These are phyloP conservation scores for Holacanthus passer DNA, from an alignment of 2,113 vertebrate genomes.

Conservation along the genomic window DNA sequence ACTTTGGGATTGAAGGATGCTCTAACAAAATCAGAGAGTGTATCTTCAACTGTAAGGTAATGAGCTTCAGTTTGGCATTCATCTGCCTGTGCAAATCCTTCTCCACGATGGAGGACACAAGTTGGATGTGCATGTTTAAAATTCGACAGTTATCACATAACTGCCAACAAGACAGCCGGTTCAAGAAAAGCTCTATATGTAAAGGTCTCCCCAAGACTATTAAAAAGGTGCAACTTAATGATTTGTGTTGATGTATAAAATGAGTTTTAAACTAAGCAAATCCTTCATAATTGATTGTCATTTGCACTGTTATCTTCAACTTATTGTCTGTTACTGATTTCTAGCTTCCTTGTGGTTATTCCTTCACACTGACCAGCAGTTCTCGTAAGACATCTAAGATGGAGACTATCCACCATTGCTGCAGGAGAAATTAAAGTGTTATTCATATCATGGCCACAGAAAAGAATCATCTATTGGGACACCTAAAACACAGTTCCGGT, in stretches of 20 bases:
- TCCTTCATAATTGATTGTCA: constrained; percentile 69
- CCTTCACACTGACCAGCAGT: constrained; percentile 2
- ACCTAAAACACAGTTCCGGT: constrained; percentile 31
- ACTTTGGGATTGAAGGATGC: not conserved
- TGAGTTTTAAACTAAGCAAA: constrained; percentile 23
- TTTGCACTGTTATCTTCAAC: constrained; percentile 47
- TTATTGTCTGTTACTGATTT: constrained; percentile 1
- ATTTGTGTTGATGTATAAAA: constrained; percentile 4
- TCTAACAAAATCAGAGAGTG: not conserved
- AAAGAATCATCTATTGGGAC: constrained; percentile 17
- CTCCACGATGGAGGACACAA: not conserved
- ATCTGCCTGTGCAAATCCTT: not conserved
- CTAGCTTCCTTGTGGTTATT: constrained; percentile 12
- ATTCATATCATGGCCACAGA: not conserved
- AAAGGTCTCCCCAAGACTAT: not conserved
- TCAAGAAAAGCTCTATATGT: not conserved
- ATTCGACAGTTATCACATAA: not conserved
- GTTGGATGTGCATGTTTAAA: not conserved
- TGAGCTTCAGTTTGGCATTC: not conserved
- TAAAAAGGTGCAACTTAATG: constrained; percentile 9
- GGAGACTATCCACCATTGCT: constrained; percentile 34
- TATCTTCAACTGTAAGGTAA: not conserved
- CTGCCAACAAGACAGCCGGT: constrained; percentile 4
- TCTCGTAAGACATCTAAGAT: constrained; percentile 14
- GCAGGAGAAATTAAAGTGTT: constrained; percentile 30